phyloP scores from a whole-genome alignment of 2,113 vertebrate species.

The Chroicocephalus ridibundus region DNA sequence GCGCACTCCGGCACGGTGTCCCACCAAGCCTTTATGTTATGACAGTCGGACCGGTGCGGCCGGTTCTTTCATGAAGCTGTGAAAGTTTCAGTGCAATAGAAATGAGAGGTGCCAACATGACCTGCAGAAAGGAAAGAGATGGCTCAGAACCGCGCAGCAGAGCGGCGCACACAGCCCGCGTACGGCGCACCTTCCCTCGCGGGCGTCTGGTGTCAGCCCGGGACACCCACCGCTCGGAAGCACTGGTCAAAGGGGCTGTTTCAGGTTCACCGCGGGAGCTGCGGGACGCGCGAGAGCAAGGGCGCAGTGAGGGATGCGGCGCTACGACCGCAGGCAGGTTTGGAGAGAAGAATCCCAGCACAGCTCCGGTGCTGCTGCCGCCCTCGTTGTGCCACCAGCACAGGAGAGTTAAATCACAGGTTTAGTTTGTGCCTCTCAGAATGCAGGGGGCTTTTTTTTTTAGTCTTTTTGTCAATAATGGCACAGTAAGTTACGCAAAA shows the following conservation, averaged over 20 bases:
- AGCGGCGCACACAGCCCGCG: accelerated
- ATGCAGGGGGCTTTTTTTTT: neutral
- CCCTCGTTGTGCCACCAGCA: accelerated
- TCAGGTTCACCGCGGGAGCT: neutral
- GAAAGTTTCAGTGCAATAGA: slow-evolving; percentile 93
- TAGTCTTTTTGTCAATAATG: neutral
- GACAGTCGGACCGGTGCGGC: slow-evolving; percentile 89
- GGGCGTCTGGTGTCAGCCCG: accelerated
- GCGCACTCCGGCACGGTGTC: neutral
- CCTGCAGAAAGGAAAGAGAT: slow-evolving; percentile 71
- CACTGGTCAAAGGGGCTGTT: neutral
- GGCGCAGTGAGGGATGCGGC: accelerated
- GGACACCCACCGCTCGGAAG: neutral
- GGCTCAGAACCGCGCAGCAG: neutral
- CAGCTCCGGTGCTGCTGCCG: neutral
- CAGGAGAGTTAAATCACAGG: neutral
- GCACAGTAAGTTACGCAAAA: neutral
- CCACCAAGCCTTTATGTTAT: slow-evolving; percentile 83
- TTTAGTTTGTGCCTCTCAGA: neutral
- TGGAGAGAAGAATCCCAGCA: neutral
- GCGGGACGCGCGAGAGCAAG: neutral
- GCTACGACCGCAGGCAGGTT: accelerated
- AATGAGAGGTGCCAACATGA: slow-evolving; percentile 94
- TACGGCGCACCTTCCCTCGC: accelerated
- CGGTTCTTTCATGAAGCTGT: slow-evolving; percentile 88